Evolutionary conservation across 2,888 invertebrate genomes (phyloP), one percentile per base, ranked within the genome.

Genomic region (Plebejus anna): DNA sequence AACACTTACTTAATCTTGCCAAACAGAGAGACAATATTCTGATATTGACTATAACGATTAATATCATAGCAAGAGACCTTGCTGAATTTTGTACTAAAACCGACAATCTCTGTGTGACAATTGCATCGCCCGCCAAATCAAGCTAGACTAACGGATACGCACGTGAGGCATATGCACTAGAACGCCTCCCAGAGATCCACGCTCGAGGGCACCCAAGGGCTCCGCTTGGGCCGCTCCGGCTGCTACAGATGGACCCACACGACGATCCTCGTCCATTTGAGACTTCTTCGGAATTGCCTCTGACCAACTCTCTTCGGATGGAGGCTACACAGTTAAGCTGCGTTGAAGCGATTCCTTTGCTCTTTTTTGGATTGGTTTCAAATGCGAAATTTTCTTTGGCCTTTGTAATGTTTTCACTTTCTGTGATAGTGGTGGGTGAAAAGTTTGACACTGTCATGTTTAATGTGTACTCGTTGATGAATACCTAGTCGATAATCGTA

Each of bases 91-190:
- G 32, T 73, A 32, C n/a, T 11, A 72, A 73, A 51, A 22, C 55
- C 55, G 55, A 51, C 32, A 36, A 42, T 72, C 72, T 73, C 73
- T 73, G 73, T 73, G 73, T 73, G 73, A 55, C 73, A 73, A 73
- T 73, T 55, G 51, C 55, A 73, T 73, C 70, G 13, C 75, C 76
- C 76, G 70, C 75, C 77, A 77, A 76, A 76, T 75, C 77, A 76
- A 76, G 32, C 70, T 70, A 70, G 9, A 75, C 71, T 61, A 70
- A 36, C 47, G 13, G 47, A 82, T 86, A 96, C 96, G 94, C 94
- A 98, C 98, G 95, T 98, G 97, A 81, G 98, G 98, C 98, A 98
- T 98, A 88, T 98, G 97, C 82, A 97, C 98, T 84, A 98, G 95
- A 80, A 98, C 97, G 77, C 97, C 97, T 80, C 97, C 97, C 78